Conservation (phyloP, 2,113 vertebrate genomes). For the Aphyosemion australe region DNA sequence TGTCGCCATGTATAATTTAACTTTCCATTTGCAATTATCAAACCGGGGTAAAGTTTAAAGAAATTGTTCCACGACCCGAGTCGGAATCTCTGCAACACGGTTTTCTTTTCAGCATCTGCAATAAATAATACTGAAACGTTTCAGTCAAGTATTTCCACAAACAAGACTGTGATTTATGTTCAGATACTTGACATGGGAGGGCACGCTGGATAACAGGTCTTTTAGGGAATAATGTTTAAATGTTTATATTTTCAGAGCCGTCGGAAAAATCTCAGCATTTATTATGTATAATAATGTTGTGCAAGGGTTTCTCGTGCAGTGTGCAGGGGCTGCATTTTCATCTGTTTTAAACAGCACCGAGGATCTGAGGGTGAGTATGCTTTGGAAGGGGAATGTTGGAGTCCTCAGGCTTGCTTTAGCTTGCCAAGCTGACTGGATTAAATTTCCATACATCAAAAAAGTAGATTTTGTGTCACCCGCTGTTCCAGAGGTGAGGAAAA, state of each 20-base stretch:
- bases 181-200: slow-evolving; percentile 18
- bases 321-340: slow-evolving; percentile 5
- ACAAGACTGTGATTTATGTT: slow-evolving; percentile 5
- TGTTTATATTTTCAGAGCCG: slow-evolving; percentile 1
- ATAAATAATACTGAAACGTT: slow-evolving; percentile 35
- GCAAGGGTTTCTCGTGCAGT: slow-evolving; percentile 16
- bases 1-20: slow-evolving; percentile 39
- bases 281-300: slow-evolving; percentile 13
- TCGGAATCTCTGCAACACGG: not conserved
- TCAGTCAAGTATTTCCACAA: slow-evolving; percentile 14
- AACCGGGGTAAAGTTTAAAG: slow-evolving; percentile 8
- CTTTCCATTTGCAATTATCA: slow-evolving; percentile 50
- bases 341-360: not conserved
- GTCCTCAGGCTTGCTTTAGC: slow-evolving; percentile 5
- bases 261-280: slow-evolving; percentile 13
- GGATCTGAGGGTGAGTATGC: not conserved
- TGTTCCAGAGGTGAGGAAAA: not conserved
- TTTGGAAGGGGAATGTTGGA: not conserved
- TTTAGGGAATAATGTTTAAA: slow-evolving; percentile 27
- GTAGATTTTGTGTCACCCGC: not conserved
- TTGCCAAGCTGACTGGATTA: not conserved
- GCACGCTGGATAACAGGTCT: slow-evolving; percentile 16
- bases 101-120: slow-evolving; percentile 16
- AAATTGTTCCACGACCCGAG: slow-evolving; percentile 16
- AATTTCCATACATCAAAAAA: not conserved